Percentiles rank a stretch among this genome's conserved stretches.
phyloP scores from a whole-genome alignment of 2,113 vertebrate species.

The Phainopepla nitens region DNA sequence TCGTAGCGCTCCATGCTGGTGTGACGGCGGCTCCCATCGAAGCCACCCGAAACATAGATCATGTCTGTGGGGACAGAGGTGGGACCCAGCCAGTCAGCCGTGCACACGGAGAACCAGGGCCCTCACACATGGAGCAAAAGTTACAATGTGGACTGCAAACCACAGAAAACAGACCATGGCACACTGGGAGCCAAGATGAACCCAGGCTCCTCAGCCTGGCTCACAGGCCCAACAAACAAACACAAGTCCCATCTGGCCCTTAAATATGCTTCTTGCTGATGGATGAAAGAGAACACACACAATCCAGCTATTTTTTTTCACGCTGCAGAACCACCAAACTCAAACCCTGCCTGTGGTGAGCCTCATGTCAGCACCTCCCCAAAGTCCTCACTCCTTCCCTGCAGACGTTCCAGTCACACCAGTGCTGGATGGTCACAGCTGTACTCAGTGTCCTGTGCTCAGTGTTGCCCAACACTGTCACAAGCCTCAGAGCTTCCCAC shows the following conservation, averaged over 20 bases:
- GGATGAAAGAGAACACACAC: neutral
- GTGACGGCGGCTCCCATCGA: constrained; percentile 94
- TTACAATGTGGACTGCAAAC: accelerated
- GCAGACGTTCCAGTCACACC: neutral
- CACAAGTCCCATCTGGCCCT: neutral
- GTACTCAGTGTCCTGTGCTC: neutral
- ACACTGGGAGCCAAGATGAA: accelerated
- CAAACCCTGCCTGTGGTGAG: accelerated
- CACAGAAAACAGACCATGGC: neutral
- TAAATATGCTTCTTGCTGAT: neutral
- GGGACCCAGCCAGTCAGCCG: neutral
- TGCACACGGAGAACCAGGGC: accelerated
- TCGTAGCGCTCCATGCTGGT: constrained; percentile 99
- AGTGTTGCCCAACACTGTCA: neutral
- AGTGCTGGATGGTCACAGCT: neutral
- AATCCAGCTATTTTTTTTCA: neutral
- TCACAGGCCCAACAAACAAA: neutral
- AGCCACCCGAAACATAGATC: constrained; percentile 97
- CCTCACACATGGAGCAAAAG: neutral
- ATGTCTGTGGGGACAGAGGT: constrained; percentile 78
- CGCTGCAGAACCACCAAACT: neutral
- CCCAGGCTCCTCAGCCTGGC: neutral
- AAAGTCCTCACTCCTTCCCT: neutral
- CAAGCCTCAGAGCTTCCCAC: neutral
- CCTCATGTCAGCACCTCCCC: neutral